Conservation (phyloP, 2,797 vertebrate species). For the Hapalemur alaotrensis region DNA sequence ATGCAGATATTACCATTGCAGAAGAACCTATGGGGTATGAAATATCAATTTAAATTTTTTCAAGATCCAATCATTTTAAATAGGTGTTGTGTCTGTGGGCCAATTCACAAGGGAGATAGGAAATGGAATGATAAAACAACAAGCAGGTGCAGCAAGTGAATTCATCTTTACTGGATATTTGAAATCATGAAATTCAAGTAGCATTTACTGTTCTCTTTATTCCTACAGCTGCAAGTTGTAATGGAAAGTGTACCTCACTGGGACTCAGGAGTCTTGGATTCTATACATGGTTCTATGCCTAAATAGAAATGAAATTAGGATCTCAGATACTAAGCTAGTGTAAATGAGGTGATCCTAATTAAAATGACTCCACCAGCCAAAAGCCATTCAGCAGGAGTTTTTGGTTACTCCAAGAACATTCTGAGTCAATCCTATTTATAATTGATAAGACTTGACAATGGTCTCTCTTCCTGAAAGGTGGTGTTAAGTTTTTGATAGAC, state of each 20-base stretch:
- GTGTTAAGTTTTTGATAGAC: not conserved
- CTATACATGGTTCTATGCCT: not conserved
- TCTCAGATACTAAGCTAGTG: not conserved
- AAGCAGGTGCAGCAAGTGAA: constrained; percentile 65
- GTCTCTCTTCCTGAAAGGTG: not conserved
- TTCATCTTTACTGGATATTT: constrained; percentile 67
- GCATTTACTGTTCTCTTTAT: constrained; percentile 71
- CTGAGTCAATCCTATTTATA: not conserved
- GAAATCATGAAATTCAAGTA: constrained; percentile 75
- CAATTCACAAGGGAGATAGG: constrained; percentile 48
- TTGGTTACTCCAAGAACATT: not conserved
- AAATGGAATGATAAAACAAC: constrained; percentile 54
- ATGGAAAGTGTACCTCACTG: constrained; percentile 43
- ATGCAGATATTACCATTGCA: constrained; percentile 53
- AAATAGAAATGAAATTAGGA: constrained; percentile 25
- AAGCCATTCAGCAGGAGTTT: not conserved
- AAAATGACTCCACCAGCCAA: not conserved
- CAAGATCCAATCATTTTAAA: constrained; percentile 71
- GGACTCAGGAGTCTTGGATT: constrained; percentile 36
- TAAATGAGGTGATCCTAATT: not conserved
- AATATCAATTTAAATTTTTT: constrained; percentile 66
- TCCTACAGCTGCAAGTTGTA: constrained; percentile 71
- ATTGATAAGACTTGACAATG: not conserved
- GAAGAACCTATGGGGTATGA: constrained; percentile 70
- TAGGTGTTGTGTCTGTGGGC: constrained; percentile 66